Conservation (phyloP, 1,140 invertebrate species). For the Cotesia vestalis region DNA sequence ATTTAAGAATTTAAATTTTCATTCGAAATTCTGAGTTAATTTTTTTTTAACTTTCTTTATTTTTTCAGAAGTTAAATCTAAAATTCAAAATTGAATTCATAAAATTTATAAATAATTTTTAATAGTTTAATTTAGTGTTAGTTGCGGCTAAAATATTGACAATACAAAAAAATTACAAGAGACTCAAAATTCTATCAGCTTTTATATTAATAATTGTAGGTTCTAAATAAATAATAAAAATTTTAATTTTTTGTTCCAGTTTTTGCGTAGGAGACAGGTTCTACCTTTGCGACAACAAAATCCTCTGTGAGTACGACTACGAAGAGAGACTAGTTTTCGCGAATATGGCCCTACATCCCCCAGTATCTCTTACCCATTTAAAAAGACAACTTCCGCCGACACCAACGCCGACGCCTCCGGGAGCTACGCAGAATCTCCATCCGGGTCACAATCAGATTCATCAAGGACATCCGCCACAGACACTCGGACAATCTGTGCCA, state of each 20-base stretch:
- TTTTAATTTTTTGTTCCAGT: constrained; percentile 67
- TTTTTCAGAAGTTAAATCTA: no score
- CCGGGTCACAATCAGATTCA: constrained; percentile 58
- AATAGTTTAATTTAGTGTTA: no score
- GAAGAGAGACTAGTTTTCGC: constrained; percentile 91
- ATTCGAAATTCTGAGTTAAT: no score
- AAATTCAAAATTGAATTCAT: no score
- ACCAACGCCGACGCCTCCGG: constrained; percentile 58
- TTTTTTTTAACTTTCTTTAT: no score
- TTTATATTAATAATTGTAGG: no score
- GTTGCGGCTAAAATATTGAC: no score
- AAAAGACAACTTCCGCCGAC: constrained; percentile 80
- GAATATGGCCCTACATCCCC: constrained; percentile 90
- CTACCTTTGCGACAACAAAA: constrained; percentile 96
- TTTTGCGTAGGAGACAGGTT: constrained; percentile 97
- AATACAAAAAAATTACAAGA: no score
- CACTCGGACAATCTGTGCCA: constrained; percentile 57
- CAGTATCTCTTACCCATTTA: constrained; percentile 81
- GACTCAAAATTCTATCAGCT: no score
- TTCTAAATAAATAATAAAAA: background rate
- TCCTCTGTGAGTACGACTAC: constrained; percentile 97
- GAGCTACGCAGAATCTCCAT: constrained; percentile 51
- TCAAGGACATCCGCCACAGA: constrained; percentile 52
- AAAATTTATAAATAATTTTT: no score
- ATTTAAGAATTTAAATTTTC: no score